Percentiles rank a stretch among this genome's conserved stretches.
phyloP scores from a whole-genome alignment of 2,797 vertebrate genomes.

The Danio albolineatus region DNA sequence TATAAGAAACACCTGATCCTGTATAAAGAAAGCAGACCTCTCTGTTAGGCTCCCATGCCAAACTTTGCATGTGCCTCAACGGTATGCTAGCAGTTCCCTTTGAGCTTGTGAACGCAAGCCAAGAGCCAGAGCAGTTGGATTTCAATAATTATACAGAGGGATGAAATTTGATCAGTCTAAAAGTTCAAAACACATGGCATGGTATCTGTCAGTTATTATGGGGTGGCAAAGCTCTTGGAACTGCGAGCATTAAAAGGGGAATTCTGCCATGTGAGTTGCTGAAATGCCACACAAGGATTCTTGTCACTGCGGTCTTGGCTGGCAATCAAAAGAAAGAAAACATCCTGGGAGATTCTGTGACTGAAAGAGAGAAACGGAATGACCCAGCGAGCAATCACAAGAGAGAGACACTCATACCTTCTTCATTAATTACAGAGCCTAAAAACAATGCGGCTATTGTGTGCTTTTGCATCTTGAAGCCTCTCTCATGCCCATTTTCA shows the following conservation, averaged over 20 bases:
- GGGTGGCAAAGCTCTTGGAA: slow-evolving; percentile 47
- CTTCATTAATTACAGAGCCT: slow-evolving; percentile 68
- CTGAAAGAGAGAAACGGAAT: slow-evolving; percentile 40
- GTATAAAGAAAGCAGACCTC: slow-evolving; percentile 24
- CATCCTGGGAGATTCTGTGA: slow-evolving; percentile 50
- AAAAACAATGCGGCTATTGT: slow-evolving; percentile 62
- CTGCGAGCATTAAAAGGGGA: slow-evolving; percentile 38
- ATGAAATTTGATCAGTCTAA: slow-evolving; percentile 56
- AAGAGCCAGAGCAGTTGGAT: slow-evolving; percentile 46
- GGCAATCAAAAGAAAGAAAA: slow-evolving; percentile 49
- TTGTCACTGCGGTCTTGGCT: slow-evolving; percentile 50
- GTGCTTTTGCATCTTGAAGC: slow-evolving; percentile 56
- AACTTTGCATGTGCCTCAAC: slow-evolving; percentile 33
- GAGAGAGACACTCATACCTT: slow-evolving; percentile 49
- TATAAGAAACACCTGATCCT: slow-evolving; percentile 57
- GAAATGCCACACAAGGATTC: slow-evolving; percentile 47
- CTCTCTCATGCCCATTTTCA: slow-evolving; percentile 53
- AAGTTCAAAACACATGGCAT: slow-evolving; percentile 56
- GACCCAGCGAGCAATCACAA: slow-evolving; percentile 13
- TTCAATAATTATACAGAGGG: slow-evolving; percentile 57
- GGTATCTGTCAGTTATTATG: slow-evolving; percentile 53
- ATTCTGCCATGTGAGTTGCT: slow-evolving; percentile 52
- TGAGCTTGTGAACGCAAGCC: slow-evolving; percentile 52
- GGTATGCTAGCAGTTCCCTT: slow-evolving; percentile 53
- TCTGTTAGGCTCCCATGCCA: slow-evolving; percentile 25